phyloP scores from a whole-genome alignment of 2,888 invertebrate species.

The Cistogaster globosa region DNA sequence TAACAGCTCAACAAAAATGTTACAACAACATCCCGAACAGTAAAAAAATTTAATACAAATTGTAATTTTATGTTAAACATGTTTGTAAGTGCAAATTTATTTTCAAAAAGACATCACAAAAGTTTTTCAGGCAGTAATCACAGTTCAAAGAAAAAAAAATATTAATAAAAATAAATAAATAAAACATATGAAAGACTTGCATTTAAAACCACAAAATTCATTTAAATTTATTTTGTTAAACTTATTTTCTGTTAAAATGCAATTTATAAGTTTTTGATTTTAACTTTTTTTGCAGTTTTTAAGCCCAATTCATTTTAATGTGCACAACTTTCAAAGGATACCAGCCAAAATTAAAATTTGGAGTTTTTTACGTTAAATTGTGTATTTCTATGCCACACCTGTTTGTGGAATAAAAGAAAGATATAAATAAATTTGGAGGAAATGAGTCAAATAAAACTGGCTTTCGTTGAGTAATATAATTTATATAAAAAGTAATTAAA shows the following conservation, averaged over 20 bases:
- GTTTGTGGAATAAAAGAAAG: neutral
- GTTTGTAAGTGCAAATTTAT: slow-evolving; percentile 63
- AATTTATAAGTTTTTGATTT: slow-evolving; percentile 57
- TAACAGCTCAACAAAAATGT: slow-evolving; percentile 51
- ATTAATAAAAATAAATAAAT: too few species aligned
- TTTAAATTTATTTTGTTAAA: slow-evolving; percentile 11
- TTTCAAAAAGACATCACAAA: slow-evolving; percentile 34
- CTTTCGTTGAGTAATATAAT: neutral
- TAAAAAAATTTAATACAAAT: slow-evolving; percentile 20
- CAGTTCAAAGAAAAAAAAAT: neutral
- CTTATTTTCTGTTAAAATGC: too few species aligned
- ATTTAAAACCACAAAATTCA: slow-evolving; percentile 32
- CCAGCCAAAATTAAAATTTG: neutral
- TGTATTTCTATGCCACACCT: slow-evolving; percentile 23
- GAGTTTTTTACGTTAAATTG: slow-evolving; percentile 20
- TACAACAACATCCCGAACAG: slow-evolving; percentile 37
- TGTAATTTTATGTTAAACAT: slow-evolving; percentile 1
- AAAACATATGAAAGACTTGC: slow-evolving; percentile 63
- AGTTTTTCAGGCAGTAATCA: neutral
- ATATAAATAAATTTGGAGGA: neutral
- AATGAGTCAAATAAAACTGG: neutral
- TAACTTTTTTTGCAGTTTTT: slow-evolving; percentile 15
- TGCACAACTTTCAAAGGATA: neutral
- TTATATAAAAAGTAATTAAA: neutral
- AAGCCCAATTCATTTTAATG: slow-evolving; percentile 12